Percentiles rank a stretch among this genome's conserved stretches.
phyloP scores from a whole-genome alignment of 2,888 invertebrate species.

The Ormia ochracea region DNA sequence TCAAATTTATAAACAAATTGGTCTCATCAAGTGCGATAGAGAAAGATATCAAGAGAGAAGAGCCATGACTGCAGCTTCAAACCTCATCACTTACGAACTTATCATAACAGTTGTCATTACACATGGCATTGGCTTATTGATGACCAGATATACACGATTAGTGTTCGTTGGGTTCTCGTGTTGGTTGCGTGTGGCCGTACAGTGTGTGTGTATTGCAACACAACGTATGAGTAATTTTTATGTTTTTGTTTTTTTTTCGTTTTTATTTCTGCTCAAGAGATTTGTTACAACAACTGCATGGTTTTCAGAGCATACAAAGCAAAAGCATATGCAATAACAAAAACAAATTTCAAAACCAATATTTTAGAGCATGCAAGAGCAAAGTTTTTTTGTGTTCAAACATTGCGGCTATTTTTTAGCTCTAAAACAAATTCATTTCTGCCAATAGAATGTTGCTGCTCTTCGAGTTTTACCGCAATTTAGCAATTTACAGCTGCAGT shows the following conservation, averaged over 20 bases:
- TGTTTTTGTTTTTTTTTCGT: background rate
- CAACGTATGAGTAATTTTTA: constrained; percentile 37
- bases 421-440: constrained; percentile 44
- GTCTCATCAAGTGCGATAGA: too few relatives aligned
- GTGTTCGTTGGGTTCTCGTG: too few relatives aligned
- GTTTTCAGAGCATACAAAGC: constrained; percentile 7
- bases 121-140: too few relatives aligned
- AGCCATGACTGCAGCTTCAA: too few relatives aligned
- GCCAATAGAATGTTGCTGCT: constrained; percentile 32
- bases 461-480: background rate
- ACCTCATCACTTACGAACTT: too few relatives aligned
- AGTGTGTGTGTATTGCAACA: constrained; percentile 10
- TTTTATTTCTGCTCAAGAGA: background rate
- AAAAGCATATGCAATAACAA: background rate
- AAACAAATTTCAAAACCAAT: background rate
- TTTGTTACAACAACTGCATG: constrained; percentile 36
- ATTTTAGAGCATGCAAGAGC: background rate
- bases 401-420: constrained; percentile 24
- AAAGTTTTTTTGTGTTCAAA: constrained; percentile 25
- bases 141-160: too few relatives aligned
- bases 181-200: too few relatives aligned
- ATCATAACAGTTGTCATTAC: too few relatives aligned
- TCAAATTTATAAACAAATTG: too few relatives aligned
- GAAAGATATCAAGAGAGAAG: too few relatives aligned
- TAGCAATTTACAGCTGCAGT: background rate